phyloP scores from a whole-genome alignment of 2,797 vertebrate genomes.

The Dipus sagitta region DNA sequence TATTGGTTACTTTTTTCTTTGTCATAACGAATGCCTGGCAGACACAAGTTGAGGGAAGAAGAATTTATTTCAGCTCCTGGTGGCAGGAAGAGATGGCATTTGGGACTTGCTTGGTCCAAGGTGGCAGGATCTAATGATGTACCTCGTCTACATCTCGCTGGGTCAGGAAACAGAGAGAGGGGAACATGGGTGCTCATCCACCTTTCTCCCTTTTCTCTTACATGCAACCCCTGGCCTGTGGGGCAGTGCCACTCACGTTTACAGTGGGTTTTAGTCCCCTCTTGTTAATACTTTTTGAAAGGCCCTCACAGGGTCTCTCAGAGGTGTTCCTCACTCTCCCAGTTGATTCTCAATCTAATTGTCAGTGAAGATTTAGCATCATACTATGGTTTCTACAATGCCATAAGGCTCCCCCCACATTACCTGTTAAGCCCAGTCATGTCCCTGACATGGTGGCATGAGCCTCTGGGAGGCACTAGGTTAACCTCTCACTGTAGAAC shows the following conservation, averaged over 20 bases:
- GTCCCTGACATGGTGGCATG: neutral
- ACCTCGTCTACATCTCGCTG: too few species aligned
- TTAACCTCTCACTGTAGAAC: neutral
- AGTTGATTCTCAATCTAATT: neutral
- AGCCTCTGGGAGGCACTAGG: neutral
- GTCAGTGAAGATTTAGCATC: neutral
- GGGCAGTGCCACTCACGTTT: neutral
- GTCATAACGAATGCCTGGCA: neutral
- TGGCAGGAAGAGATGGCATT: neutral
- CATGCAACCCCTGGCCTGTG: neutral
- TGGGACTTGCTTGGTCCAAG: neutral
- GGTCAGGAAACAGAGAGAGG: neutral
- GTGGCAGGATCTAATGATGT: neutral
- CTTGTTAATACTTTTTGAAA: neutral
- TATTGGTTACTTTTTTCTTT: neutral
- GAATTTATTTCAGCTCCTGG: neutral
- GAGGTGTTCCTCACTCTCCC: neutral
- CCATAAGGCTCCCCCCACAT: too few species aligned
- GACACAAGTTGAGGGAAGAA: neutral
- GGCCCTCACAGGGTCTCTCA: neutral
- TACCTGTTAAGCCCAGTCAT: neutral
- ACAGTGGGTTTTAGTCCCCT: too few species aligned
- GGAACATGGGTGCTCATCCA: neutral
- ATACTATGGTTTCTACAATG: rapidly evolving
- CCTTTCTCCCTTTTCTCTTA: neutral